Percentiles rank a stretch among this genome's conserved stretches.
Evolutionary conservation across 2,888 invertebrate species (phyloP).

Genomic region (Pollenia labialis): DNA sequence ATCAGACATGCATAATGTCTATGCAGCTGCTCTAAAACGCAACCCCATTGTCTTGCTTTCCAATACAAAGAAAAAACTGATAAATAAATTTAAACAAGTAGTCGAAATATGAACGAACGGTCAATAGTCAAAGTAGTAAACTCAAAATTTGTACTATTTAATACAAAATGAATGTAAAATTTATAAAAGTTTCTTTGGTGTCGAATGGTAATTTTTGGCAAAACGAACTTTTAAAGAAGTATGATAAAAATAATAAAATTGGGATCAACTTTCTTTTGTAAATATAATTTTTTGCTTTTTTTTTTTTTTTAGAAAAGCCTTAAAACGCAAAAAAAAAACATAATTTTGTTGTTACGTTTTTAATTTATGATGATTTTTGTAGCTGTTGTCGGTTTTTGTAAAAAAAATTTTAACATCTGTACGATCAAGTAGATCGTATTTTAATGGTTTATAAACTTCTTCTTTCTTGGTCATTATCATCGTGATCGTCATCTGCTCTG

Average conservation of each 20-base stretch:
- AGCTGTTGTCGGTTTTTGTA: conserved; percentile 24
- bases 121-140: conserved; percentile 28
- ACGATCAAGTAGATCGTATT: conserved; percentile 23
- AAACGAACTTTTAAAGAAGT: conserved; percentile 52
- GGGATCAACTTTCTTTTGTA: conserved; percentile 69
- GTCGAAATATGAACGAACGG: neutral
- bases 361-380: conserved; percentile 69
- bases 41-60: conserved; percentile 42
- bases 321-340: conserved; percentile 27
- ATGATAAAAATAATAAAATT: conserved; percentile 44
- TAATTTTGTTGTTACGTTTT: conserved; percentile 64
- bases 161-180: conserved; percentile 43
- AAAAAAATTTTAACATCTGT: conserved; percentile 31
- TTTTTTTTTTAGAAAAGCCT: conserved; percentile 13
- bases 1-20: conserved; percentile 14
- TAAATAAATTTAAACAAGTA: conserved; percentile 43
- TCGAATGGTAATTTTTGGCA: conserved; percentile 56
- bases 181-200: conserved; percentile 27
- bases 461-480: conserved; percentile 23
- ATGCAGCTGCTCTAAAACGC: conserved; percentile 47
- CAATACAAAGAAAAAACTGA: conserved; percentile 6
- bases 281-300: conserved; percentile 26
- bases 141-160: neutral
- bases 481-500: conserved; percentile 19
- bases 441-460: conserved; percentile 61